Evolutionary conservation across 2,113 vertebrate species (phyloP).

Genomic region (Vireo altiloquus): DNA sequence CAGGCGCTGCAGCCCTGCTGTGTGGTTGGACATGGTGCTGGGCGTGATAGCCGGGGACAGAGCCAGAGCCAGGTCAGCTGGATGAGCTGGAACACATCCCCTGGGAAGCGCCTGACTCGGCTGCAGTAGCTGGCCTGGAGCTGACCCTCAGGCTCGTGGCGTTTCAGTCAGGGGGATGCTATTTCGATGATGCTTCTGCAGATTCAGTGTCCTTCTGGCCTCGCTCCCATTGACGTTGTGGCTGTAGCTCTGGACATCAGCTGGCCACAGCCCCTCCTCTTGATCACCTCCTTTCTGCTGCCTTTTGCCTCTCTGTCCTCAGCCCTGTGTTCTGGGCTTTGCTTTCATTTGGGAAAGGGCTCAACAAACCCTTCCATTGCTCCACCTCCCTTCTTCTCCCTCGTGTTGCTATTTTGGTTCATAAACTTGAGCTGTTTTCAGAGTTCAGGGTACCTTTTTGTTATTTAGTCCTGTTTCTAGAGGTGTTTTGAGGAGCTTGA

Average conservation of each 20-base stretch:
- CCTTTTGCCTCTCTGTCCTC: not conserved
- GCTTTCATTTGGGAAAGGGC: not conserved
- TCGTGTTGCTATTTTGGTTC: rapidly evolving
- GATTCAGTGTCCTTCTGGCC: not conserved
- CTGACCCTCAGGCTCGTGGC: not conserved
- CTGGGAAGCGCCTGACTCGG: not conserved
- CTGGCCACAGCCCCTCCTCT: not conserved
- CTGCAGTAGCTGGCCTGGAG: not conserved
- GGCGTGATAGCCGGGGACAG: rapidly evolving
- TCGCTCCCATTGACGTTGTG: not conserved
- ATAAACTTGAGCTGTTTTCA: not conserved
- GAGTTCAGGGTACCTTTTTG: not conserved
- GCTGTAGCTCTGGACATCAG: not conserved
- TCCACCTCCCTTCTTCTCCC: not conserved
- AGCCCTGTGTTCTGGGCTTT: not conserved
- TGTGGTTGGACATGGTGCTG: not conserved
- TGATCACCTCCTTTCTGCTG: not conserved
- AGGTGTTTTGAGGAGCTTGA: not conserved
- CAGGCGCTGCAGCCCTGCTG: rapidly evolving
- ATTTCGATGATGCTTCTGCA: not conserved
- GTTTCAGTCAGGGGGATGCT: not conserved
- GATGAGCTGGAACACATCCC: not conserved
- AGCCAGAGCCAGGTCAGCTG: not conserved
- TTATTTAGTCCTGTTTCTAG: not conserved
- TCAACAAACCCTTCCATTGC: not conserved